Evolutionary conservation across 2,113 vertebrate species (phyloP), one percentile per base, ranked within the genome.

Genomic region (Oryzias javanicus): DNA sequence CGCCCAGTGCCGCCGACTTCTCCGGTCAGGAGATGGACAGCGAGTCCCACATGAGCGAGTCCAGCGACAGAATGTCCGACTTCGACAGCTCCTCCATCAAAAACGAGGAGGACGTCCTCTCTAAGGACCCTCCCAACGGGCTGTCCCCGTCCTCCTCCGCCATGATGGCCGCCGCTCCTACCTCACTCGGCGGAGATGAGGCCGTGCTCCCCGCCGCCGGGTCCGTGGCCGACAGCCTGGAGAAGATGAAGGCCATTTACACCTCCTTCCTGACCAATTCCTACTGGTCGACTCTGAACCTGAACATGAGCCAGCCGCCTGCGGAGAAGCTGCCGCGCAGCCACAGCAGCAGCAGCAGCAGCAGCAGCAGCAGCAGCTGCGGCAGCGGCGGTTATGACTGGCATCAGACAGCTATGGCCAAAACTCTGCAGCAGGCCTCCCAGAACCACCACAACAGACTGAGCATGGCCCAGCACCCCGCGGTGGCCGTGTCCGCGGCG

Each of bases 161-260:
- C 29, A 67, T 90, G 68, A 86, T 86, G 65, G 79, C 74, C 15
- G 68, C 67, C 8, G 72, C 64, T 14, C 29, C 76, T 0, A 60
- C 59, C 13, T 64, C 72, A n/a, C 74, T 64, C 45, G 67, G 60
- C 86, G 80, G 87, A 49, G 96, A 98, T 24, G 95, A 97, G 72
- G 89, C 92, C 0, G 63, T 85, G 15, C 76, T 89, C 0, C 51
- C 83, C 10, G 86, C 89, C 0, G 63, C 88, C 1, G 89, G 89
- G 6, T 93, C 94, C 0, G 86, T 89, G 49, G 88, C 88, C 51
- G 96, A 99, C 72, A 99, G 97, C 61, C 89, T 99, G 75, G 96
- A 98, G 74, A 98, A 99, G 91, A 99, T 99, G 97, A 99, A 98
- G 90, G 97, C 97, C 0, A 97, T 98, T 60, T 99, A 99, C 86